Conservation (phyloP, 2,113 vertebrate genomes). For the Corythaeola cristata region DNA sequence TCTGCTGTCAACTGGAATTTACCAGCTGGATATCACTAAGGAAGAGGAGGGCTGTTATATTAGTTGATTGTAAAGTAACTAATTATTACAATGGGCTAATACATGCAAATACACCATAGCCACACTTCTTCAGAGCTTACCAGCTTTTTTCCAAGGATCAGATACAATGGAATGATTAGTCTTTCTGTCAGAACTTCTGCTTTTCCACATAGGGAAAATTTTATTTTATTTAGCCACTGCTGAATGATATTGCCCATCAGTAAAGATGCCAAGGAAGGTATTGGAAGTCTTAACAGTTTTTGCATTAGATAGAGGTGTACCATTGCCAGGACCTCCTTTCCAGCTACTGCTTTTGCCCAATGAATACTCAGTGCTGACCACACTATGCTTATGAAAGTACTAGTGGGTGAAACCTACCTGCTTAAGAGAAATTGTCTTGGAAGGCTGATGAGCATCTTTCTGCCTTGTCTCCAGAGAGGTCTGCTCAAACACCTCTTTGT, state of each 20-base stretch:
- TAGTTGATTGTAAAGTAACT: background rate
- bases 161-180: background rate
- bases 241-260: background rate
- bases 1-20: background rate
- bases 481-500: background rate
- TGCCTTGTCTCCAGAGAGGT: background rate
- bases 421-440: background rate
- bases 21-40: background rate
- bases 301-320: background rate
- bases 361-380: background rate
- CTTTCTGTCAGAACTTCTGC: background rate
- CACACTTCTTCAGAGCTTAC: background rate
- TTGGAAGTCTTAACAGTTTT: background rate
- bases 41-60: background rate
- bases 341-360: background rate
- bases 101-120: background rate
- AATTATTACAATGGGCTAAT: background rate
- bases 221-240: background rate
- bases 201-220: background rate
- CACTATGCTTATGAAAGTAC: background rate
- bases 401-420: background rate
- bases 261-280: background rate
- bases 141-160: background rate
- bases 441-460: background rate
- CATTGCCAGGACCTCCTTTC: background rate